Evolutionary conservation across 1,140 invertebrate species (phyloP).

Genomic region (Plodia interpunctella): DNA sequence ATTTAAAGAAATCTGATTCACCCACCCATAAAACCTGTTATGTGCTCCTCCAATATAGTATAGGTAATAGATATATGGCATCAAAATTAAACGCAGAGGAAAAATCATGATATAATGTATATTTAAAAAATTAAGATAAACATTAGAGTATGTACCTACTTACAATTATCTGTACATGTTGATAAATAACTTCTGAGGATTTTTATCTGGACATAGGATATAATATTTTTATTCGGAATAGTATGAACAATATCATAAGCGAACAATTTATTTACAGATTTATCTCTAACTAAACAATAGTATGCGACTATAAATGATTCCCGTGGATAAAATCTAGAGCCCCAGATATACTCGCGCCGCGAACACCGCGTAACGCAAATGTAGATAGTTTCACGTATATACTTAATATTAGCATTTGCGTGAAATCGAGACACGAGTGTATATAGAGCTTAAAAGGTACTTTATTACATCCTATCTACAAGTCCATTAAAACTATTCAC

Average conservation of each 20-base stretch:
- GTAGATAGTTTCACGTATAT: too few species aligned
- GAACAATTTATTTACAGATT: constrained; percentile 48
- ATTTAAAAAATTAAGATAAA: constrained; percentile 70
- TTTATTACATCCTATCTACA: constrained; percentile 23
- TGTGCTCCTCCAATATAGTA: neutral
- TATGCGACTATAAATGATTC: constrained; percentile 19
- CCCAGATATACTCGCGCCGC: too few species aligned
- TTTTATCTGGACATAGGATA: constrained; percentile 46
- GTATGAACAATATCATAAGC: constrained; percentile 30
- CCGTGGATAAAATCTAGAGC: constrained; percentile 36
- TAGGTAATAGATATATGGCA: neutral
- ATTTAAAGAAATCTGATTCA: too few species aligned
- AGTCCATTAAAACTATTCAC: constrained; percentile 18
- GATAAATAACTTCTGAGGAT: constrained; percentile 63
- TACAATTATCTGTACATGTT: constrained; percentile 68
- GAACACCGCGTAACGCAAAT: too few species aligned
- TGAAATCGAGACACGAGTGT: too few species aligned
- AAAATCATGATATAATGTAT: constrained; percentile 67
- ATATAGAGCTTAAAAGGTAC: constrained; percentile 37
- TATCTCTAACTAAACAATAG: constrained; percentile 20
- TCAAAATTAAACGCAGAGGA: constrained; percentile 40
- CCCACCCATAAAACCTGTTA: too few species aligned
- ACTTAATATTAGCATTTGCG: too few species aligned
- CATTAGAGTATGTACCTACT: constrained; percentile 57
- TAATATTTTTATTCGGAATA: constrained; percentile 28